Evolutionary conservation across 2,113 vertebrate genomes (phyloP), one percentile per base, ranked within the genome.

Genomic region (Cyphotilapia sp.): DNA sequence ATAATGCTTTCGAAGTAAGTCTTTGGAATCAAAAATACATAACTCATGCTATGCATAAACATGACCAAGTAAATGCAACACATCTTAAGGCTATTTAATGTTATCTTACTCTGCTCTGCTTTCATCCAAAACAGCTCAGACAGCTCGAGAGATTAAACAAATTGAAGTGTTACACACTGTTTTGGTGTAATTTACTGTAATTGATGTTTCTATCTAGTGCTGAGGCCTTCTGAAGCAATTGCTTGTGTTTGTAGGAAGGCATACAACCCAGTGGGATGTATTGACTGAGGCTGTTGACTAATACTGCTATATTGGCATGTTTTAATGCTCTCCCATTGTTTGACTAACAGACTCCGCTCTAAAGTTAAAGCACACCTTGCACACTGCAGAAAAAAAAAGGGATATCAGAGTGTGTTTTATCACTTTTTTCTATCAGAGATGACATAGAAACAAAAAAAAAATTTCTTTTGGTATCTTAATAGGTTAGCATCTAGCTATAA

Each of bases 181-280:
- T 96, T 95, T 92, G 88, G 89, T 94, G 91, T 95, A 95, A 95
- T 95, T 95, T 95, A 93, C 92, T 92, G 92, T 96, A 95, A 96
- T 95, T 94, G 94, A 96, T 95, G 94, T 95, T 96, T 95, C 92
- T 78, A 84, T 95, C 91, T 83, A 74, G 86, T 90, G 90, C 93
- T 6, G 84, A 92, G 59, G 91, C 85, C 91, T 92, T 93, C 85
- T 88, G 57, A 88, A 95, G 93, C 93, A 88, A 95, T 94, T 95
- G 94, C 91, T 92, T 94, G 89, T 93, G 92, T 95, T 95, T 94
- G 94, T 89, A 87, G 89, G 83, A 90, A 92, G 91, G 92, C 95
- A 94, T 93, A 94, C 69, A 90, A 87, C 95, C 83, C 94, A 94
- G 95, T 95, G 91, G 95, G 94, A 93, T 88, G 93, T 94, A 95